Conservation (phyloP, 2,888 invertebrate species). For the Seladonia tumulorum region DNA sequence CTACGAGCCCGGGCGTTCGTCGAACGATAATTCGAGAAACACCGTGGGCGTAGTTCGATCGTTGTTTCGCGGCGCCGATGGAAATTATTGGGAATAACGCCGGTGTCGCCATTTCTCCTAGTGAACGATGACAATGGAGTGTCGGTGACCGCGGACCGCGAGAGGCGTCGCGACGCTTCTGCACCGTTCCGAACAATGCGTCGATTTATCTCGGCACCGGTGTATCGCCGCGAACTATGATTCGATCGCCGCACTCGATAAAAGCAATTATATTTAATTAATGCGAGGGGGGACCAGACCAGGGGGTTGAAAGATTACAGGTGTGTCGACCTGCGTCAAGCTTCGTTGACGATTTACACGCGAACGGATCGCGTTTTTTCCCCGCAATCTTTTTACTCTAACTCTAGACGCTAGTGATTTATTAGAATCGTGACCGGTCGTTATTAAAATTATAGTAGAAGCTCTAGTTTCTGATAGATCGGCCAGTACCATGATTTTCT, state of each 20-base stretch:
- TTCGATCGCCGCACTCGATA: conserved; percentile 46
- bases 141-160: neutral
- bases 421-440: neutral
- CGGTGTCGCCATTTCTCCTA: conserved; percentile 11
- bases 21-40: conserved; percentile 33
- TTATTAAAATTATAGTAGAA: neutral
- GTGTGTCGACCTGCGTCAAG: conserved; percentile 11
- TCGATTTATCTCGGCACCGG: conserved; percentile 43
- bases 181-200: conserved; percentile 32
- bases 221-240: conserved; percentile 31
- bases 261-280: conserved; percentile 66
- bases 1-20: conserved; percentile 33
- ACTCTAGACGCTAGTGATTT: neutral
- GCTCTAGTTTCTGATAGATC: neutral
- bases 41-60: conserved; percentile 23
- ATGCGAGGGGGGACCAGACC: conserved; percentile 32
- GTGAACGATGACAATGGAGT: conserved; percentile 43
- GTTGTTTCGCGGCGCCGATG: conserved; percentile 27
- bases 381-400: neutral
- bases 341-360: conserved; percentile 16
- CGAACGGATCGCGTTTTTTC: neutral
- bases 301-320: conserved; percentile 28
- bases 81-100: conserved; percentile 53
- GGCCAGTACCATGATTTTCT: neutral
- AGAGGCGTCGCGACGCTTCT: conserved; percentile 2